Evolutionary conservation across 2,888 invertebrate genomes (phyloP), one percentile per base, ranked within the genome.

Genomic region (Rotaria macrura): DNA sequence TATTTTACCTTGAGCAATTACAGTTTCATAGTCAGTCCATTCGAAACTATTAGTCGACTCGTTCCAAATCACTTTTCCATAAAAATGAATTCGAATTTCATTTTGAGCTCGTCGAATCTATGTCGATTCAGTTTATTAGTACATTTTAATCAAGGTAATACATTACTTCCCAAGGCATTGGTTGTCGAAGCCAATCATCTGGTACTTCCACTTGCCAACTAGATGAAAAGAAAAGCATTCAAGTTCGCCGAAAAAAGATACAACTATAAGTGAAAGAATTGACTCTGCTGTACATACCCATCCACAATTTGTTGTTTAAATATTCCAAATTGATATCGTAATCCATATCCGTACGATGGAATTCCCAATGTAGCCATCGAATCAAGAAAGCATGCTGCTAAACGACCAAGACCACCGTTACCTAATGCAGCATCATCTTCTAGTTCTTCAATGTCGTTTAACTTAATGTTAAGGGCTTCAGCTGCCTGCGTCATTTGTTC

Each of bases 341-440:
- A 94, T 90, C 97, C 99, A 92, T 99, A 99, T 87, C 99, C 99
- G 91, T 98, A 97, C n/a, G 98, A 98, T 83, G 99, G 96, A 89
- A 99, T 93, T 54, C 97, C 97, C 52, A 98, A 92, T 0, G 97
- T 97, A 47, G 97, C 98, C 97, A 98, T 97, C 38, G 97, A 97
- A 91, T 98, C 98, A n/a, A 99, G 92, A 92, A 99, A 99, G 90
- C 99, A 99, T 84, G 99, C 99, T 85, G 99, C 99, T 88, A 99
- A 92, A 87, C 99, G 94, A 72, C 99, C 99, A 83, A 99, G 92
- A 88, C 99, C 99, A 87, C 99, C 99, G 90, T 99, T 99, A 86
- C 99, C 99, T 86, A 99, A 93, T 87, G 99, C 99, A 85, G 99
- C 99, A 92, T 99, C 99, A 91, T 97, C 97, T 91, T 99, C 99